Base-by-base conservation (phyloP, 2,797 vertebrate species). In the Sebastes iracundus region DNA sequence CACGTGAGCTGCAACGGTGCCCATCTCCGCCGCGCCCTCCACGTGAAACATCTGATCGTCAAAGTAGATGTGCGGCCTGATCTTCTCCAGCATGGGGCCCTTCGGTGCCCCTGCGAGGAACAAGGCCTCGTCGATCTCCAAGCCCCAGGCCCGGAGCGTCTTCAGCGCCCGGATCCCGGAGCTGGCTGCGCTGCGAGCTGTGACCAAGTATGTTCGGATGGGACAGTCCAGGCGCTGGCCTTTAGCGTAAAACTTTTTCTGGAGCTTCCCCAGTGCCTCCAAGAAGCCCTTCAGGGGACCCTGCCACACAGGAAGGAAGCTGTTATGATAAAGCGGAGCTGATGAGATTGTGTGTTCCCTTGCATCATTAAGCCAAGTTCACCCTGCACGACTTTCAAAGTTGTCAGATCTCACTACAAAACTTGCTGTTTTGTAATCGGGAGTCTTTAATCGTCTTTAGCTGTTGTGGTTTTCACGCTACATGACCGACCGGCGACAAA, bases 41-140 rank as follows among this genome's bases (percentile, higher is more conserved):
- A 99, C 96, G 0, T 99, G 98, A 90, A 99, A 99, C 98, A 99
- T 99, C 95, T 99, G 98, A 92, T 99, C 98, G 0, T 99, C 98
- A 0, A 99, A 99, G 95, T 97, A 99, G 94, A 99, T 99, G 93
- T 99, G 98, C 0, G 98, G 98, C 7, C 97, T 92, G 88, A 99
- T 99, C 94, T 99, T 99, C 94, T 96, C 97, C 7, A 99, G 94
- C 93, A 99, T 96, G 0, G 98, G 98, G 1, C 97, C 98, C 86
- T 99, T 99, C 25, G 97, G 97, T 0, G 98, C 98, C 1, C 98
- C 98, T 0, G 98, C 98, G 5, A 99, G 95, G 85, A 99, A 99
- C 74, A 99, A 83, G 32, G 98, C 98, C 80, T 99, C 98, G 2
- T 99, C 98, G 0, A 96, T 98, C 94, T 99, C 98, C 91, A 99